Percentiles rank a stretch among this genome's conserved stretches.
Conservation (phyloP, 2,888 invertebrate genomes). For the Syrista parreyssii region DNA sequence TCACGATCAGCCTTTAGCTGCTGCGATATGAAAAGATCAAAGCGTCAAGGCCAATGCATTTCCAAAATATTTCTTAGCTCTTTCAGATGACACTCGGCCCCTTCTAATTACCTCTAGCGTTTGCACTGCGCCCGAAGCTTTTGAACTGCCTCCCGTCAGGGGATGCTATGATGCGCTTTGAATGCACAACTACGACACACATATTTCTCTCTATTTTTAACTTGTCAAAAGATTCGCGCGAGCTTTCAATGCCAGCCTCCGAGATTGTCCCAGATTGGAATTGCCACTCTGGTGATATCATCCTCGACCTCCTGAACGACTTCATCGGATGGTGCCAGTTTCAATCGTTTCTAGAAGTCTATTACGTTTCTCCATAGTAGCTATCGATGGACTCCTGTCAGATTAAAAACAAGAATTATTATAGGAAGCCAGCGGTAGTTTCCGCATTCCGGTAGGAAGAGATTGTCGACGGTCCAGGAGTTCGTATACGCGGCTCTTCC, state of each 20-base stretch:
- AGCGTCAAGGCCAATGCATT: constrained; percentile 22
- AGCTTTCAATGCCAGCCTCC: constrained; percentile 39
- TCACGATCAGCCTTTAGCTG: not conserved
- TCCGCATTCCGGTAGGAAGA: not conserved
- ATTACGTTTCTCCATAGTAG: not conserved
- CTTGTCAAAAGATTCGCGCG: constrained; percentile 47
- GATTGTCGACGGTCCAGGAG: not conserved
- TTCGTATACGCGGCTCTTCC: not conserved
- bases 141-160: constrained; percentile 3
- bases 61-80: constrained; percentile 10
- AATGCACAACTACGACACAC: constrained; percentile 17
- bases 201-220: constrained; percentile 53
- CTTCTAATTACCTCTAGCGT: constrained; percentile 41
- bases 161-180: constrained; percentile 21
- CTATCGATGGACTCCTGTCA: not conserved
- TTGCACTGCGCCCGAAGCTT: constrained; percentile 33
- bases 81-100: not conserved
- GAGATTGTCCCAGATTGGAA: constrained; percentile 46
- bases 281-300: not conserved
- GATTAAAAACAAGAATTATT: not conserved
- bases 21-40: not conserved
- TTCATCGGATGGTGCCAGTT: not conserved
- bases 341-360: not conserved
- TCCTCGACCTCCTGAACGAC: not conserved
- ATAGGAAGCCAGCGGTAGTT: not conserved